phyloP scores from a whole-genome alignment of 2,797 vertebrate genomes.

The Otolemur crassicaudatus region DNA sequence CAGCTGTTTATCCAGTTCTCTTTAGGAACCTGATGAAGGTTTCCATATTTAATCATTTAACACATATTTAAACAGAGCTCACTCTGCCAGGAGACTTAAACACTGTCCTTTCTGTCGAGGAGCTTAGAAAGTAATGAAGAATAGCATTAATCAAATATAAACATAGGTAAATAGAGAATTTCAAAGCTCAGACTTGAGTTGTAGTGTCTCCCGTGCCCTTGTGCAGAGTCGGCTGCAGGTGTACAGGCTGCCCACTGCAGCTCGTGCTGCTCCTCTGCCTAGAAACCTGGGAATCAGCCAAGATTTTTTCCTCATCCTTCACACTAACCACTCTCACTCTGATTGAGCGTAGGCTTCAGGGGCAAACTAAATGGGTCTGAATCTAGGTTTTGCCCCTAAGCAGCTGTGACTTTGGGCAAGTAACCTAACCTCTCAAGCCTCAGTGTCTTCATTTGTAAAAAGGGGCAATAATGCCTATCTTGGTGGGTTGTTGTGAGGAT shows the following conservation, averaged over 20 bases:
- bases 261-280: not conserved
- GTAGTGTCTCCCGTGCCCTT: not conserved
- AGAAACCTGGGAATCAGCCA: not conserved
- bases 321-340: not conserved
- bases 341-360: not conserved
- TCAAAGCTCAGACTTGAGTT: not conserved
- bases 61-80: not conserved
- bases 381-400: not conserved
- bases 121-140: not conserved
- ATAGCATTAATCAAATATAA: conserved; percentile 24
- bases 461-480: not conserved
- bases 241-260: fast-evolving
- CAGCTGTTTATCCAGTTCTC: not conserved
- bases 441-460: not conserved
- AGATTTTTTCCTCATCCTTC: not conserved
- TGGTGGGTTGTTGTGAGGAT: conserved; percentile 71
- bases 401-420: not conserved
- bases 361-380: not conserved
- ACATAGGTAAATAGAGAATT: not conserved
- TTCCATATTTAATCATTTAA: not conserved
- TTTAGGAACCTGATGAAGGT: not conserved
- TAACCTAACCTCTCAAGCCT: not conserved
- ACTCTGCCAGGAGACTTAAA: not conserved
- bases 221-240: not conserved
- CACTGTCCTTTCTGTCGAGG: not conserved